These are phyloP conservation scores for Microdon myrmicae DNA, from an alignment of 2,888 invertebrate species.

Conservation along the genomic window DNA sequence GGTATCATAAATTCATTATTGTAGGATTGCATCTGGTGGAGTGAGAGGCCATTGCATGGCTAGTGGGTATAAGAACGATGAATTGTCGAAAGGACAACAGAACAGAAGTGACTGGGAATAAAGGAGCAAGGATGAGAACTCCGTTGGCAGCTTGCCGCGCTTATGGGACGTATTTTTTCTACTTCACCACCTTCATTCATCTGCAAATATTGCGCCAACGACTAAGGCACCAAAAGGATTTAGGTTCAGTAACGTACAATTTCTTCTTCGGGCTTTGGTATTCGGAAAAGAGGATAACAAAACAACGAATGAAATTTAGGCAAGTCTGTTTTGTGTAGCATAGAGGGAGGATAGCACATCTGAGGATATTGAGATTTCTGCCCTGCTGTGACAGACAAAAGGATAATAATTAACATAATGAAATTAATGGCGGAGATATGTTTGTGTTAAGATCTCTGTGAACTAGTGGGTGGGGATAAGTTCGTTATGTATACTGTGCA, in stretches of 20 bases:
- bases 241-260: conserved; percentile 11
- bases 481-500: conserved; percentile 16
- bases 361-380: no score
- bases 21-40: conserved; percentile 13
- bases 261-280: conserved; percentile 1
- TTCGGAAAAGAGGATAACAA: conserved; percentile 6
- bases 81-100: neutral
- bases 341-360: no score
- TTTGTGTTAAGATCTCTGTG: conserved; percentile 36
- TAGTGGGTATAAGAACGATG: no score
- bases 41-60: no score
- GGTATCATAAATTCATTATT: conserved; percentile 50
- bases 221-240: conserved; percentile 28
- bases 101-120: neutral
- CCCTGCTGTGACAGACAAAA: conserved; percentile 42
- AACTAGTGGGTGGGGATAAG: conserved; percentile 37
- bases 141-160: neutral
- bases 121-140: neutral
- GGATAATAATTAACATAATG: conserved; percentile 49
- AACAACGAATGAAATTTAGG: neutral
- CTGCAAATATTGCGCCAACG: no score
- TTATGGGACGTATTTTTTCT: conserved; percentile 9
- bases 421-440: conserved; percentile 45
- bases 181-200: no score
- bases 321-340: neutral